Conservation (phyloP, 2,888 invertebrate species). For the Ormyrus thymus region DNA sequence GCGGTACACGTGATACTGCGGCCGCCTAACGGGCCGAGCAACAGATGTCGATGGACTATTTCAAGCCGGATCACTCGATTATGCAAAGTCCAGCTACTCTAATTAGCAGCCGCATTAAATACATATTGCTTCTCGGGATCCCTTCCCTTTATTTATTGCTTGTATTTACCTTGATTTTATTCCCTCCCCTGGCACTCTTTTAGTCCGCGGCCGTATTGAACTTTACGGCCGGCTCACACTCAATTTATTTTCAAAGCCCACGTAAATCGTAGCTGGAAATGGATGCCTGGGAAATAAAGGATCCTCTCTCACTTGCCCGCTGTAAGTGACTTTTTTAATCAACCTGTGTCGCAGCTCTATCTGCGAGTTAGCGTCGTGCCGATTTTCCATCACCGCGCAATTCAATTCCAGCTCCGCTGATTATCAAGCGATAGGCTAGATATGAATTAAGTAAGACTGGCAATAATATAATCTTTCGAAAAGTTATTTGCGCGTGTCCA, state of each 20-base stretch:
- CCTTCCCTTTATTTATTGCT: conserved; percentile 46
- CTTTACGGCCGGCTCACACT: conserved; percentile 48
- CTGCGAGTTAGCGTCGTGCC: conserved; percentile 16
- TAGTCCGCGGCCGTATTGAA: conserved; percentile 23
- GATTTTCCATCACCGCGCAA: conserved; percentile 18
- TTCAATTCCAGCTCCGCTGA: too few species aligned
- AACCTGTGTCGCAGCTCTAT: conserved; percentile 28
- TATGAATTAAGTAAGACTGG: neutral
- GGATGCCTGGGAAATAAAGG: conserved; percentile 50
- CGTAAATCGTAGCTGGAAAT: conserved; percentile 48
- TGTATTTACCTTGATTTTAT: conserved; percentile 54
- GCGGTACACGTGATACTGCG: conserved; percentile 34
- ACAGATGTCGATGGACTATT: conserved; percentile 53
- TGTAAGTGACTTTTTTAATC: conserved; percentile 52
- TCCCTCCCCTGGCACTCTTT: conserved; percentile 10
- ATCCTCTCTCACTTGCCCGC: conserved; percentile 2
- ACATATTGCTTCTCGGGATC: conserved; percentile 34
- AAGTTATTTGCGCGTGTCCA: neutral
- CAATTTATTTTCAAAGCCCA: conserved; percentile 53
- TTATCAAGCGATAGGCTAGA: too few species aligned
- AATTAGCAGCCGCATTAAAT: conserved; percentile 31
- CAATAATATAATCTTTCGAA: neutral
- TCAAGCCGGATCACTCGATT: conserved; percentile 10
- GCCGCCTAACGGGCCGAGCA: conserved; percentile 34
- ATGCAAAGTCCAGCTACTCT: neutral